Evolutionary conservation across 2,888 invertebrate species (phyloP), one percentile per base, ranked within the genome.

Genomic region (Seladonia tumulorum): DNA sequence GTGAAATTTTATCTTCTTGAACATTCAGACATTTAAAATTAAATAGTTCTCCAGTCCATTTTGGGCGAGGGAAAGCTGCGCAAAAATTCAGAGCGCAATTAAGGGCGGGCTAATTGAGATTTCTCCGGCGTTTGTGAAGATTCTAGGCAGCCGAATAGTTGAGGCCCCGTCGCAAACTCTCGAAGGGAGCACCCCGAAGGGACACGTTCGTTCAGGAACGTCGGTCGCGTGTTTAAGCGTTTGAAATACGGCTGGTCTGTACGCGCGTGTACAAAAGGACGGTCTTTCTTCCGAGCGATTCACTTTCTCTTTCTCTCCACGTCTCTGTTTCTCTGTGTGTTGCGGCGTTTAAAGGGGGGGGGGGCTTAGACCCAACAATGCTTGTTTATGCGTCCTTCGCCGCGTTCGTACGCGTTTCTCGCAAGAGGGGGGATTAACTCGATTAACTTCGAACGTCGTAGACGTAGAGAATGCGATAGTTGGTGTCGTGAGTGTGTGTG

Each of bases 161-260:
- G 42, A 39, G 22, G 14, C 14, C 42, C 42, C n/a, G 70, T 39
- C 42, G 70, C 42, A 10, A 70, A 42, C 12, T 29, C 39, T 70
- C 42, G 42, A 42, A n/a, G n/a, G 14, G 14, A 42, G 39, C n/a
- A 35, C 39, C 18, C 8, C 18, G n/a, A n/a, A 22, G 63, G 57
- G 57, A 57, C 29, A 66, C 79, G 45, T 18, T 49, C 49, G 72
- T 74, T 57, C 22, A 22, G 74, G 74, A 57, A 57, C 74, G 42
- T 73, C 47, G 73, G 73, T 53, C 73, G 73, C 53, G 74, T 39
- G 74, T 74, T 75, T 76, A 76, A 70, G 72, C 83, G 66, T 76
- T 76, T 83, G 82, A 83, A 73, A 82, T 76, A 83, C 25, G 49
- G 22, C 83, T 49, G 47, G 73, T 39, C 22, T 71, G 60, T 49